Evolutionary conservation across 2,113 vertebrate genomes (phyloP).

Genomic region (Symphodus melops): DNA sequence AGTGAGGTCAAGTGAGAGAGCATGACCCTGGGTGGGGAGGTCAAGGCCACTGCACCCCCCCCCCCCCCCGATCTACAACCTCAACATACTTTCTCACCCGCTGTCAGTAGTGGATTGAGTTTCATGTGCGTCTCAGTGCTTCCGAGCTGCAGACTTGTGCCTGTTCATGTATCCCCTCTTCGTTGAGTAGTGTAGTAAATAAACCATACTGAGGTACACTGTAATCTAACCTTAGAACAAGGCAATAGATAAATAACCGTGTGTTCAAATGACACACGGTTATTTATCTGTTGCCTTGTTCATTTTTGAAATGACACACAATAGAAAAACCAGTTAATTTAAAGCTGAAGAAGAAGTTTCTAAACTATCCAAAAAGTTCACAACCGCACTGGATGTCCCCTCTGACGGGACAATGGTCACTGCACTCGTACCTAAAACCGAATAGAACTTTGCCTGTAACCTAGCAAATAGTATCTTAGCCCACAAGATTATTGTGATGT

Average conservation of each 20-base stretch:
- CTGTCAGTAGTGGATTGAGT: slow-evolving; percentile 64
- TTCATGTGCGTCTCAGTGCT: slow-evolving; percentile 44
- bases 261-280: not conserved
- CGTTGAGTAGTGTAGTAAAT: slow-evolving; percentile 24
- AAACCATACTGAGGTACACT: not conserved
- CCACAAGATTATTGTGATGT: no score
- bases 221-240: slow-evolving; percentile 1
- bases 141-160: slow-evolving; percentile 7
- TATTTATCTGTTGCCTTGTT: no score
- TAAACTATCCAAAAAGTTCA: not conserved
- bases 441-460: no score
- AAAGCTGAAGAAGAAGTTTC: not conserved
- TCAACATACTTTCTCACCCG: slow-evolving; percentile 68
- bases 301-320: no score
- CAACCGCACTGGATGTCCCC: no score
- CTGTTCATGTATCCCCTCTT: slow-evolving; percentile 4
- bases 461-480: no score
- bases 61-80: slow-evolving; percentile 59
- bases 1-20: slow-evolving; percentile 57
- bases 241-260: not conserved
- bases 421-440: no score
- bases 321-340: not conserved
- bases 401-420: no score
- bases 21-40: slow-evolving; percentile 56
- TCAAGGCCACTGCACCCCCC: slow-evolving; percentile 63